A percentile compares a stretch with the other conserved stretches of the same genome.
Conservation (phyloP, 2,888 invertebrate species). For the Pyralis farinalis region DNA sequence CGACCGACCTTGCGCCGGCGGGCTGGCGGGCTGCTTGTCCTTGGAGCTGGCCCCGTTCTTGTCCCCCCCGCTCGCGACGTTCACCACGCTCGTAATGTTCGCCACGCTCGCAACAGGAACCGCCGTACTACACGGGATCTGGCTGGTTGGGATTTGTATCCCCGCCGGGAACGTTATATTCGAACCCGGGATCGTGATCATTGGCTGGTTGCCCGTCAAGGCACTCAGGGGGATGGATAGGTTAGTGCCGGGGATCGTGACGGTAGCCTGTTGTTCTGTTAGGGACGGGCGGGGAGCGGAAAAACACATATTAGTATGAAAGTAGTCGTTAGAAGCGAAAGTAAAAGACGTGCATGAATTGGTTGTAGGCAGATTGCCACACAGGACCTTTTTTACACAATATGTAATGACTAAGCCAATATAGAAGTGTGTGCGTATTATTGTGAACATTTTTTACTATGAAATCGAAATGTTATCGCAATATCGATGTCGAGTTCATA, state of each 20-base stretch:
- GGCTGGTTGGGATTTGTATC: conserved; percentile 38
- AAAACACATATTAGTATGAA: conserved; percentile 72
- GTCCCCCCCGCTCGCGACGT: conserved; percentile 63
- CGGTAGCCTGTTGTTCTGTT: conserved; percentile 77
- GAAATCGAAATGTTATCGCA: no score
- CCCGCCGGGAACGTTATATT: conserved; percentile 71
- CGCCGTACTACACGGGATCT: conserved; percentile 45
- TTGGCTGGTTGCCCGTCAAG: conserved; percentile 66
- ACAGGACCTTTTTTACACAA: conserved; percentile 1
- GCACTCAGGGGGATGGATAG: conserved; percentile 80
- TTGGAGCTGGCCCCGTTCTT: conserved; percentile 83
- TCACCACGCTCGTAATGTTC: conserved; percentile 57
- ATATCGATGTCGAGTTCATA: no score
- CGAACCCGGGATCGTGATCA: conserved; percentile 79
- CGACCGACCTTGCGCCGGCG: conserved; percentile 61
- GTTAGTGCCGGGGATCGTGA: conserved; percentile 84
- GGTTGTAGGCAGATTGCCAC: conserved; percentile 11
- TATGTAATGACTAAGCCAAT: no score
- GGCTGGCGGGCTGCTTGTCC: conserved; percentile 55
- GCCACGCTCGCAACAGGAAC: conserved; percentile 35
- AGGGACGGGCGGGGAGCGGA: conserved; percentile 41
- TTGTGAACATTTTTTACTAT: no score
- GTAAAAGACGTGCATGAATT: conserved; percentile 36
- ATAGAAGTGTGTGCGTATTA: no score
- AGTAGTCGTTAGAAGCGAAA: conserved; percentile 51